Base-by-base conservation (phyloP, 2,888 invertebrate genomes). In the Stenodema calcarata region DNA sequence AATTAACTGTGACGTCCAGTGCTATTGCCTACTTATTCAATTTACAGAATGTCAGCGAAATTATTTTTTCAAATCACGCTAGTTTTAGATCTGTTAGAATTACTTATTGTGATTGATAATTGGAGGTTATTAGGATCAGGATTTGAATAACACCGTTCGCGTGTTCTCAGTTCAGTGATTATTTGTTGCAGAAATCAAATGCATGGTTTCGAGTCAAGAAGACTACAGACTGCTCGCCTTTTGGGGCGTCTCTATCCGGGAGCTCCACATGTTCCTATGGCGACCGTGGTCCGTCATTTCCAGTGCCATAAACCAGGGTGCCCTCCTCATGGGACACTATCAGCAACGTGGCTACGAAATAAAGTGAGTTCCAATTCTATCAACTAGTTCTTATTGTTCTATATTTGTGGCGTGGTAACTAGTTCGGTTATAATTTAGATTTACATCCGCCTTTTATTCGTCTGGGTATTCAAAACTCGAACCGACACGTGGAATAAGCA, bases 181-280 rank as follows among this genome's bases (percentile, higher is more conserved):
- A 16, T 73, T 2, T 73, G 73, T 73, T 73, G 3, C 93, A 95
- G 95, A 95, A 91, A 94, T 95, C 76, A 94, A 94, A 90, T 95
- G 94, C 92, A 93, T 93, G 89, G 93, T 95, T 82, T 95, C 95
- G 28, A 95, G 95, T 89, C 95, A 95, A 90, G 95, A 95, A 86
- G 93, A 94, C 87, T 96, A 95, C 91, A 94, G 94, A 91, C 92
- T 95, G 88, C 94, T 95, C 89, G 94, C 94, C 89, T 95, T 95
- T 92, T 96, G 95, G 95, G 95, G 95, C 4, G 95, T 95, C 76
- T 95, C 95, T 44, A 95, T 95, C 88, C 92, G 95, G 88, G 95
- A 95, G 90, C 92, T 96, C 87, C 95, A 95, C 90, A 92, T 94
- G 89, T 95, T 95, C 85, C 92, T 96, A 69, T 95, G 95, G 95